Percentiles rank a stretch among this genome's conserved stretches.
Conservation (phyloP, 2,113 vertebrate species). For the Alouatta palliata region DNA sequence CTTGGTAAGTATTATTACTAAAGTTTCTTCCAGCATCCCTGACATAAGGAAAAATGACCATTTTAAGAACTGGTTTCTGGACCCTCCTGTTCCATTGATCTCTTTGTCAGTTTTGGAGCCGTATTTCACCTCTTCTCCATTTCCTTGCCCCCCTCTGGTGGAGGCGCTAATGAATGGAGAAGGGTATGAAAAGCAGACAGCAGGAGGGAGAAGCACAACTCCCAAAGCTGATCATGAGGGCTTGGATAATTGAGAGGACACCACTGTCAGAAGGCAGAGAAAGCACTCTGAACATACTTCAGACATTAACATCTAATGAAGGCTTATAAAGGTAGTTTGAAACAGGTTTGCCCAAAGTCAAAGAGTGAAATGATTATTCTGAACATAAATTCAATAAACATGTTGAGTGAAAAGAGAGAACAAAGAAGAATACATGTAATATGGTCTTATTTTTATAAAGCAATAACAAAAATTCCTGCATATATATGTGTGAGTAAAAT, state of each 20-base stretch:
- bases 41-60: conserved; percentile 10
- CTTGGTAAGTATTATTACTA: not conserved
- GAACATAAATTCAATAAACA: not conserved
- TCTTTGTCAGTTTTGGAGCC: not conserved
- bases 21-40: not conserved
- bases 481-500: not conserved
- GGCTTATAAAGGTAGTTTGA: not conserved
- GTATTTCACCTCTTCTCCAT: conserved; percentile 15
- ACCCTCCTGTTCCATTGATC: not conserved
- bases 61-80: not conserved
- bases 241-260: not conserved
- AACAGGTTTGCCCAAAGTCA: not conserved
- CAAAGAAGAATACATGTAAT: not conserved
- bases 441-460: conserved; percentile 1
- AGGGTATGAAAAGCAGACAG: not conserved
- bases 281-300: not conserved
- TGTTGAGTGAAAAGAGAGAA: not conserved
- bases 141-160: not conserved
- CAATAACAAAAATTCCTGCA: not conserved
- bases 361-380: conserved; percentile 42
- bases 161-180: conserved; percentile 25
- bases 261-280: not conserved
- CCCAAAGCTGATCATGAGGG: not conserved
- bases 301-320: not conserved
- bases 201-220: not conserved